A percentile compares a stretch with the other conserved stretches of the same genome.
phyloP scores from a whole-genome alignment of 2,113 vertebrate genomes.

The Aleadryas rufinucha region DNA sequence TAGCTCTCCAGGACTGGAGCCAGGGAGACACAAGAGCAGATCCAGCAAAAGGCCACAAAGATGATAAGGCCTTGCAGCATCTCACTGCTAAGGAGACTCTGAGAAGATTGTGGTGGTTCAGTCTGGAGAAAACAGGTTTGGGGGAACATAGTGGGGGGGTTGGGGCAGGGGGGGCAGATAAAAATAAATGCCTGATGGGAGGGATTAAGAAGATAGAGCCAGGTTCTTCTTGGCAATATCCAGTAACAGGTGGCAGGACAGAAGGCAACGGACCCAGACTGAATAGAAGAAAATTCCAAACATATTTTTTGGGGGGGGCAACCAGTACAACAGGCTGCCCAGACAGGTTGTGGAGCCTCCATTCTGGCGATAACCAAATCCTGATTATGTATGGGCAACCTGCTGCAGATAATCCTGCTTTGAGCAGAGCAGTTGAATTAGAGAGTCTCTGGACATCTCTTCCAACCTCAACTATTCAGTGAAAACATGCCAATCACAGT shows the following conservation, averaged over 20 bases:
- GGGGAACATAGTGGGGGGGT: rapidly evolving
- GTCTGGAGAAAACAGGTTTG: rapidly evolving
- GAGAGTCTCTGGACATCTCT: not conserved
- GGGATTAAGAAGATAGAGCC: not conserved
- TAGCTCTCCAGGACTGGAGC: not conserved
- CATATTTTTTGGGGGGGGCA: not conserved
- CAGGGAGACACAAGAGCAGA: not conserved
- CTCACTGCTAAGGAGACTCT: not conserved
- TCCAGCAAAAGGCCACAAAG: not conserved
- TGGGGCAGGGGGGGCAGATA: not conserved
- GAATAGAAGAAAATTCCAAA: not conserved
- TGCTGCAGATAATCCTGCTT: not conserved
- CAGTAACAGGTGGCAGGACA: not conserved
- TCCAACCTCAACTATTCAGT: not conserved
- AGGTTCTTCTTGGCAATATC: not conserved
- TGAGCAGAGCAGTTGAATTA: not conserved
- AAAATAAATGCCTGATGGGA: not conserved
- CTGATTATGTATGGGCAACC: not conserved
- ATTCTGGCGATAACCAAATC: not conserved
- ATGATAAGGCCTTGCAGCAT: not conserved
- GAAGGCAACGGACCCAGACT: not conserved
- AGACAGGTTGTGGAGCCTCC: not conserved
- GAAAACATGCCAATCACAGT: not conserved
- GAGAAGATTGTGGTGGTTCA: not conserved
- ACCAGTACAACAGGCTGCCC: not conserved